Base-by-base conservation (phyloP, 2,113 vertebrate species). In the Chamaea fasciata region DNA sequence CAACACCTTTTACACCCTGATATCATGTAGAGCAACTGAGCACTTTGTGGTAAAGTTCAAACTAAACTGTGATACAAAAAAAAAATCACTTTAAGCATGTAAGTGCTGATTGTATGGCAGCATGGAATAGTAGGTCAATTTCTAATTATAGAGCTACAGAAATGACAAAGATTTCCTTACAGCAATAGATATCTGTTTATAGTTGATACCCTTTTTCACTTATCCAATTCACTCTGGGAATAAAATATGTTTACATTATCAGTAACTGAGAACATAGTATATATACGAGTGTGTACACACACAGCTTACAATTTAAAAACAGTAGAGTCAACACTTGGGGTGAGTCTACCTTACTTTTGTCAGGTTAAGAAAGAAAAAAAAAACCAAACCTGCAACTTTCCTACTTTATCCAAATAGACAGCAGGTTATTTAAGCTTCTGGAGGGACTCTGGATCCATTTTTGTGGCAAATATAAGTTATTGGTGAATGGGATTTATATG, bases 121-220 rank as follows among this genome's bases (percentile, higher is more conserved):
- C 23, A 57, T 15, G 24, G 37, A 56, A 30, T 9, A 88, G 41
- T 7, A 83, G 14, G 35, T 79, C 69, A 73, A 9, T 57, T 77
- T 83, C 82, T 42, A 85, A 31, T 41, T 56, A 86, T 26, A 60
- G 12, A 70, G 11, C 7, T 57, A 75, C 44, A 56, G 31, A 88
- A 90, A 81, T 10, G 14, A 42, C 37, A 92, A 77, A 57, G 24
- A 56, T n/a, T 55, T 65, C 71, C 20, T 89, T 49, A 60, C 17
- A 75, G 24, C 3, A 67, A 44, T 15, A 60, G 42, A 12, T 7
- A 73, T 6, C 49, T 68, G 30, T n/a, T 91, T 86, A 33, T 12
- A 56, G 71, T 75, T 26, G 1, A 56, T 67, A 56, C 0, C 0
- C 0, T 16, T 59, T 90, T 88, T 83, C 44, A 76, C 13, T 83